Evolutionary conservation across 2,888 invertebrate genomes (phyloP).

Genomic region (Linyphia triangularis): DNA sequence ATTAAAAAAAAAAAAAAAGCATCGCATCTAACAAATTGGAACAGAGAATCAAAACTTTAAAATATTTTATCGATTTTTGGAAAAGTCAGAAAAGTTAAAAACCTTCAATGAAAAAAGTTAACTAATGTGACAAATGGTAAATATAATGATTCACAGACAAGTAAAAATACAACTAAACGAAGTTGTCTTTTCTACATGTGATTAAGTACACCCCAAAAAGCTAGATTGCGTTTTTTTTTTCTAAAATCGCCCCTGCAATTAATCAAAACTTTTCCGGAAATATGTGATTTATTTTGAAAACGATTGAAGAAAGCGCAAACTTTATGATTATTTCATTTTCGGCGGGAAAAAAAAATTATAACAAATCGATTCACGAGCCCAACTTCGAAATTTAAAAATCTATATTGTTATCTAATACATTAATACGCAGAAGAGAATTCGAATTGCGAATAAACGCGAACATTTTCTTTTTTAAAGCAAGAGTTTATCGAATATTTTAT

Average conservation of each 20-base stretch:
- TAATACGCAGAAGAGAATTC: conserved; percentile 21
- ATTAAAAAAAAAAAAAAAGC: too few species aligned
- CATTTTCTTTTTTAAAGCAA: not conserved
- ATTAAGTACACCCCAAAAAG: conserved; percentile 59
- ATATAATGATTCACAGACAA: conserved; percentile 30
- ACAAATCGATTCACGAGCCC: conserved; percentile 26
- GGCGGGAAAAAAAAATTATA: conserved; percentile 33
- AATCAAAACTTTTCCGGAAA: conserved; percentile 71
- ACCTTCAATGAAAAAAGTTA: conserved; percentile 4
- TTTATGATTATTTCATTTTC: conserved; percentile 55
- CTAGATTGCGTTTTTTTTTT: conserved; percentile 16
- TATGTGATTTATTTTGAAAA: conserved; percentile 60
- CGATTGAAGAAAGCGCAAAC: conserved; percentile 58
- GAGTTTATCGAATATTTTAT: conserved; percentile 54
- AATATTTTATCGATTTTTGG: not conserved
- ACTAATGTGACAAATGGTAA: not conserved
- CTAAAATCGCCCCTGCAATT: conserved; percentile 60
- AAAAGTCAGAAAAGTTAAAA: not conserved
- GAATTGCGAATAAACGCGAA: conserved; percentile 15
- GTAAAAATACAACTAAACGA: not conserved
- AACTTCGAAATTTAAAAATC: conserved; percentile 67
- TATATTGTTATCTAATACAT: conserved; percentile 65
- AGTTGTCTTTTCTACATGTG: conserved; percentile 17
- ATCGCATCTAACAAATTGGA: too few species aligned
- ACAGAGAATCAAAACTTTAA: not conserved